phyloP scores from a whole-genome alignment of 2,888 invertebrate species.

The Caenorhabditis zanzibari region DNA sequence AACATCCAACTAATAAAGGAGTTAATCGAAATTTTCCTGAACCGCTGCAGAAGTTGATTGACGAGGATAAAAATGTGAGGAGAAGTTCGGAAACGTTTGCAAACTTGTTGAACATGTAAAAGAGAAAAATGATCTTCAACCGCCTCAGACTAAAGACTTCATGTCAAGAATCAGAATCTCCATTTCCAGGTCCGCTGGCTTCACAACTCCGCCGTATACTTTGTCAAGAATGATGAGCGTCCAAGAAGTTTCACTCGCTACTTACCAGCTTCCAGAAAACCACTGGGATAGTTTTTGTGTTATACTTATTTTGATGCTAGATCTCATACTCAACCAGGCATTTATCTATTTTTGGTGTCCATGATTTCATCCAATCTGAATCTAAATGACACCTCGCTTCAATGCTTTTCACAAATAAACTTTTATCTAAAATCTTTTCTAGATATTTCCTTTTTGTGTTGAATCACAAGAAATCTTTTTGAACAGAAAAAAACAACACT shows the following conservation, averaged over 20 bases:
- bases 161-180: slow-evolving; percentile 1
- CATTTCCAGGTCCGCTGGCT: slow-evolving; percentile 57
- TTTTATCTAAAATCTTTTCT: not conserved
- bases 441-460: not conserved
- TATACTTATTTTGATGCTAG: not conserved
- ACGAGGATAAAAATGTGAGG: slow-evolving; percentile 53
- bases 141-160: too few relatives aligned
- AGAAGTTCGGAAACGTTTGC: not conserved
- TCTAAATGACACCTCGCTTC: not conserved
- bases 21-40: slow-evolving; percentile 77
- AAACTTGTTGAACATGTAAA: too few relatives aligned
- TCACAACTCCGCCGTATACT: slow-evolving; percentile 45
- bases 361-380: too few relatives aligned
- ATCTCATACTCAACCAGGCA: slow-evolving; percentile 7
- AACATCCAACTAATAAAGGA: slow-evolving; percentile 81
- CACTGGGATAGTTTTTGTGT: slow-evolving; percentile 14
- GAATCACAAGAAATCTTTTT: not conserved
- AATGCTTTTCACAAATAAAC: not conserved
- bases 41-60: slow-evolving; percentile 60
- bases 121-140: too few relatives aligned
- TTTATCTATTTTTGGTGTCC: not conserved
- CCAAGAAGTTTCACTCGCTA: slow-evolving; percentile 71
- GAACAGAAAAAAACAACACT: not conserved
- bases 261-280: slow-evolving; percentile 71
- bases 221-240: slow-evolving; percentile 54